Percentiles rank a stretch among this genome's conserved stretches.
Evolutionary conservation across 2,888 invertebrate genomes (phyloP).

Genomic region (Heliconius ismenius): DNA sequence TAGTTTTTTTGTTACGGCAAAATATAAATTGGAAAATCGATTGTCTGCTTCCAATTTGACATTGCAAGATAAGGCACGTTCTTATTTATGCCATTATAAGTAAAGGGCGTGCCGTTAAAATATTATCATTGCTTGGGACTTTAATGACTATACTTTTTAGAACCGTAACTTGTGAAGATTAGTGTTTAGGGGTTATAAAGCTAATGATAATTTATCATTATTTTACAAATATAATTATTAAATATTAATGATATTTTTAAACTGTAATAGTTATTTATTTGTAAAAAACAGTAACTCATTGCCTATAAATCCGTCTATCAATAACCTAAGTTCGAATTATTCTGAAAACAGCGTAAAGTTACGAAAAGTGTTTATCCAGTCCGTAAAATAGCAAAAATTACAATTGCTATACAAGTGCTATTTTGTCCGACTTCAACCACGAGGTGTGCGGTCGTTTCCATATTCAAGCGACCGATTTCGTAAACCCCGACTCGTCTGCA

Average conservation of each 20-base stretch:
- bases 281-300: too few relatives aligned
- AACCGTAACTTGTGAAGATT: conserved; percentile 1
- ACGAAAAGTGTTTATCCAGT: background rate
- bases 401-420: background rate
- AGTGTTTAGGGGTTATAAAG: background rate
- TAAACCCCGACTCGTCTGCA: conserved; percentile 38
- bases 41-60: conserved; percentile 12
- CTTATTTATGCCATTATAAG: conserved; percentile 32
- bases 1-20: conserved; percentile 15
- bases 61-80: conserved; percentile 40
- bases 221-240: too few relatives aligned
- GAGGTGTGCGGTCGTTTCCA: conserved; percentile 16
- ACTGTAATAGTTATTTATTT: too few relatives aligned
- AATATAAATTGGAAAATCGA: conserved; percentile 13
- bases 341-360: too few relatives aligned
- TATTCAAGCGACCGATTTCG: conserved; percentile 31
- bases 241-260: too few relatives aligned
- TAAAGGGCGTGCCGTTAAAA: conserved; percentile 16
- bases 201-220: background rate
- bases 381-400: conserved; percentile 1
- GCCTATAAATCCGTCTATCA: too few relatives aligned
- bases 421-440: background rate
- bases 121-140: conserved; percentile 31
- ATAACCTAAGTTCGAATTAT: too few relatives aligned
- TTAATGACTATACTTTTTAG: conserved; percentile 18